Conservation (phyloP, 2,797 vertebrate genomes). For the Fundulus diaphanus region DNA sequence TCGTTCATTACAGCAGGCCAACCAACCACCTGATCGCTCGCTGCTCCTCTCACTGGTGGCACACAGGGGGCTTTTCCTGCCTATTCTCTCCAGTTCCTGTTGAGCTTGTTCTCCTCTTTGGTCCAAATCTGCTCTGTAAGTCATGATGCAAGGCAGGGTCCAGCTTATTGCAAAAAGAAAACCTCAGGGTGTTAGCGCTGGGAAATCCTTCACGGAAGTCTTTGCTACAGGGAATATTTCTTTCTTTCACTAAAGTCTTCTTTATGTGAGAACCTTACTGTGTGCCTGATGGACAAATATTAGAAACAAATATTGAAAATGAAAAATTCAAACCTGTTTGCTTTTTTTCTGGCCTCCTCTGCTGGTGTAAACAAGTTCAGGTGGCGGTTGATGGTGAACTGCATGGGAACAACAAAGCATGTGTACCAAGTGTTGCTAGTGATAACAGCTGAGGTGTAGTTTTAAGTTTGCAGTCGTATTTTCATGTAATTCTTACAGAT, state of each 20-base stretch:
- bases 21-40: constrained; percentile 77
- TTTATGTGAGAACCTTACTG: neutral
- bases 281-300: neutral
- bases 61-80: constrained; percentile 32
- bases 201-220: constrained; percentile 15
- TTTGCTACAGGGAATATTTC: neutral
- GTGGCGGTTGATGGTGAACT: constrained; percentile 29
- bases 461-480: constrained; percentile 13
- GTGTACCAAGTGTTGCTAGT: constrained; percentile 50
- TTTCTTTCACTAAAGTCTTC: constrained; percentile 8
- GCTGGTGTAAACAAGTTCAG: constrained; percentile 32
- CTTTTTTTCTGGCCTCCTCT: constrained; percentile 9
- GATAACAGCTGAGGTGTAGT: constrained; percentile 45
- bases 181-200: neutral
- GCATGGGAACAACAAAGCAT: constrained; percentile 36
- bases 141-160: neutral
- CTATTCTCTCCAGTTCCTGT: constrained; percentile 22
- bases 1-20: constrained; percentile 79
- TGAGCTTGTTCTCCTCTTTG: neutral
- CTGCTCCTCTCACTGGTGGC: constrained; percentile 47
- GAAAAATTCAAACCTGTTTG: no score
- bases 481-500: constrained; percentile 1
- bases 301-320: neutral
- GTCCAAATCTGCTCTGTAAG: neutral
- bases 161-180: neutral